Base-by-base conservation (phyloP, 2,797 vertebrate genomes). In the Anomalospiza imberbis region DNA sequence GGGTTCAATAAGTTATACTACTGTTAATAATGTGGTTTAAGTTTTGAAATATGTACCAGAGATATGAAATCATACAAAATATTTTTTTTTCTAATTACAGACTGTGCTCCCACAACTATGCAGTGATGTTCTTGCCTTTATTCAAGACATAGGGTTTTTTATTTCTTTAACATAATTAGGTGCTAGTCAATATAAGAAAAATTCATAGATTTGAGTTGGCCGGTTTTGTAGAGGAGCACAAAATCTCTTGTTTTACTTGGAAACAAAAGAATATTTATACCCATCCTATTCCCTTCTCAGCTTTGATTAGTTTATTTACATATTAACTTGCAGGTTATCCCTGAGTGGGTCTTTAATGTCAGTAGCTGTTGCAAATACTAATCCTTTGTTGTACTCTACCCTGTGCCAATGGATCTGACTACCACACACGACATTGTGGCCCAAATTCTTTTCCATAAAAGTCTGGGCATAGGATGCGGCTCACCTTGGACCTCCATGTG, bases 401-500 rank as follows among this genome's bases (percentile, higher is more conserved):
- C 38, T 74, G 42, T 80, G 51, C 57, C 0, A 0, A 10, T 32
- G 57, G 62, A 84, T 42, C 42, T 81, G 53, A 74, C 20, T 55
- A 54, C 7, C 58, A 45, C 15, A 63, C 16, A 73, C 2, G 6
- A 31, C 19, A 34, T 0, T 54, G 32, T 42, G 29, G 4, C 25
- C 31, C 6, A 2, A 54, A 45, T 66, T 80, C 17, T 81, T 44
- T 42, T 18, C 20, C 13, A 45, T 36, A 24, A n/a, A 60, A 47
- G 3, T 42, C 44, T 48, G n/a, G n/a, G 7, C 1, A 1, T 7
- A 38, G 16, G 34, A 42, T 57, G 20, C 60, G 31, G n/a, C 62
- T 86, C 32, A 45, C 8, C 19, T 68, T 3, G 31, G 66, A 72
- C 19, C 9, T 58, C 31, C 36, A 17, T 0, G 0, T 38, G 54